Conservation (phyloP, 1,140 invertebrate species). For the Orius insidiosus region DNA sequence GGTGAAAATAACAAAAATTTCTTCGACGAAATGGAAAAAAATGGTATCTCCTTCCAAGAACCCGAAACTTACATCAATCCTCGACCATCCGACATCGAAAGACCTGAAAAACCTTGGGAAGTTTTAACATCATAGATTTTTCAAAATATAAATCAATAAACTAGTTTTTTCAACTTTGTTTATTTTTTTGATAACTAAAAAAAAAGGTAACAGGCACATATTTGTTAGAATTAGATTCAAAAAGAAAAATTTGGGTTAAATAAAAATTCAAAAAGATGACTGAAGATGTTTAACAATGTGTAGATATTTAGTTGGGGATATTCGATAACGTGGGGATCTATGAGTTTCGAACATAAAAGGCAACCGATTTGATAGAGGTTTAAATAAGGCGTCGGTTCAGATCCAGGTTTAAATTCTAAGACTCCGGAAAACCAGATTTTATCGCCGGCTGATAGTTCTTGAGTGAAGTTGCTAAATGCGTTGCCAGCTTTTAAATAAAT, state of each 20-base stretch:
- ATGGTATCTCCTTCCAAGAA: slow-evolving; percentile 50
- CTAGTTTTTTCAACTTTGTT: too few species aligned
- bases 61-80: slow-evolving; percentile 34
- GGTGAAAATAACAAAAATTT: slow-evolving; percentile 37
- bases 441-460: slow-evolving; percentile 43
- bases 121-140: too few species aligned
- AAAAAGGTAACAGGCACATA: too few species aligned
- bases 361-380: slow-evolving; percentile 45
- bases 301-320: background rate
- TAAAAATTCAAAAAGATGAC: slow-evolving; percentile 3
- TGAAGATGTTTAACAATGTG: background rate
- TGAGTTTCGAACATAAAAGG: slow-evolving; percentile 33
- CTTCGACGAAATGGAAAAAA: slow-evolving; percentile 41
- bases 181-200: too few species aligned
- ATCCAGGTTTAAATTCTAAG: slow-evolving; percentile 26
- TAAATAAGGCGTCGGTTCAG: slow-evolving; percentile 36
- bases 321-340: background rate
- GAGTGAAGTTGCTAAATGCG: slow-evolving; percentile 51
- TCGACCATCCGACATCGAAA: slow-evolving; percentile 34
- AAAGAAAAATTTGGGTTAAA: slow-evolving; percentile 1
- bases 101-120: slow-evolving; percentile 51
- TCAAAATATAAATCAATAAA: too few species aligned
- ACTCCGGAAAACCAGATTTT: slow-evolving; percentile 51
- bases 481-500: slow-evolving; percentile 39
- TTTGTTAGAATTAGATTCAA: too few species aligned